Evolutionary conservation across 1,140 invertebrate genomes (phyloP), one percentile per base, ranked within the genome.

Genomic region (Cylas formicarius): DNA sequence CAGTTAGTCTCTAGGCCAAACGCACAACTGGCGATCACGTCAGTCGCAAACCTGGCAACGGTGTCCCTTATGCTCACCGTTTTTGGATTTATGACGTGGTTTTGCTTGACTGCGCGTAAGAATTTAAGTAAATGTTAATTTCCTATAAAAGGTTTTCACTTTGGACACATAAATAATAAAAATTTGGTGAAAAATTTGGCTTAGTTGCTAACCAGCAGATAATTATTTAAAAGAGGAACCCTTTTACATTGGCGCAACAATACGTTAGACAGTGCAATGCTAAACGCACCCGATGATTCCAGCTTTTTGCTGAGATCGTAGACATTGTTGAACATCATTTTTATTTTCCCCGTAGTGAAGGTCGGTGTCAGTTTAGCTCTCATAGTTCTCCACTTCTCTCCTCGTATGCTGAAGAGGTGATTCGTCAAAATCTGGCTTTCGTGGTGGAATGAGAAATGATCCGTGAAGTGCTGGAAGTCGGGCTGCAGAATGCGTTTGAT

Each of bases 311-410:
- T 17, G 4, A 8, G 11, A 22, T 26, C 22, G 19, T 14, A n/a
- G 9, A 45, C 14, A 2, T 35, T 47, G 8, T 39, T 20, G 36
- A 52, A 58, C 67, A 74, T 72, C 11, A 41, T 50, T 52, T 67
- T 72, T 34, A 75, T 52, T 51, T 70, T 72, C 0, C 63, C 65
- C 10, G 65, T 63, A 0, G 72, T 67, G 50, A 75, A 73, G 9
- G 70, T 64, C 16, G 68, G 70, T 2, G 64, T 66, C 11, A 74
- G 31, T 43, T 67, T 66, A 7, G 33, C 44, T 34, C 73, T 50
- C 1, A 73, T 49, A 31, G 53, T 50, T 50, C 64, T 71, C 73
- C 73, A 75, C 29, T 61, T 51, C 19, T 62, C 45, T 10, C 67
- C 72, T 10, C 48, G 50, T 4, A 68, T 19, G 2, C 46, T 50